Conservation (phyloP, 92 coral and sea anemone species). For the Actinernus sp. region DNA sequence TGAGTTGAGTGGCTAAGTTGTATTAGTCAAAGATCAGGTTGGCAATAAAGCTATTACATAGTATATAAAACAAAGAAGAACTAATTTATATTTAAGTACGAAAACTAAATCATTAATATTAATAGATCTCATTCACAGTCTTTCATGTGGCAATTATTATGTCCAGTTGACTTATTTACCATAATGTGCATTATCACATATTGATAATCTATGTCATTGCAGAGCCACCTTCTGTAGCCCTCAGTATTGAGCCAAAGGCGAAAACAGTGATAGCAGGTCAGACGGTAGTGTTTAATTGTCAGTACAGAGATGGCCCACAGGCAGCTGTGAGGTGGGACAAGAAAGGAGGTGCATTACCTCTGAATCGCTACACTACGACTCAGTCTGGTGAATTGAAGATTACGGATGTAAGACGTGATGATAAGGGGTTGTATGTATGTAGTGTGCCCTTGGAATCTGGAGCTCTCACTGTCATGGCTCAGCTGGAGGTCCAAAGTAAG, state of each 20-base stretch:
- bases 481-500: constrained; percentile 81
- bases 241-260: constrained; percentile 57
- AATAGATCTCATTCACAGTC: too few relatives aligned
- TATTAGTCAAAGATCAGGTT: too few relatives aligned
- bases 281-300: constrained; percentile 44
- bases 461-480: constrained; percentile 56
- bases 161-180: too few relatives aligned
- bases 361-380: constrained; percentile 41
- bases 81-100: too few relatives aligned
- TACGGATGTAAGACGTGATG: constrained; percentile 31
- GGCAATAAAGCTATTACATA: too few relatives aligned
- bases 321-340: constrained; percentile 69
- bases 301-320: constrained; percentile 70
- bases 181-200: too few relatives aligned
- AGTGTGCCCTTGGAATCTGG: constrained; percentile 46
- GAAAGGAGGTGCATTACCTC: constrained; percentile 71
- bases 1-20: too few relatives aligned
- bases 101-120: too few relatives aligned
- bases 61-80: too few relatives aligned
- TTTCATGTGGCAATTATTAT: too few relatives aligned
- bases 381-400: constrained; percentile 53
- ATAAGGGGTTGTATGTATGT: constrained; percentile 79
- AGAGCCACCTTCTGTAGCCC: constrained; percentile 62
- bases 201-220: background rate
- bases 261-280: constrained; percentile 46